Percentiles rank a stretch among this genome's conserved stretches.
phyloP scores from a whole-genome alignment of 2,888 invertebrate species.

The Microctonus aethiopoides region DNA sequence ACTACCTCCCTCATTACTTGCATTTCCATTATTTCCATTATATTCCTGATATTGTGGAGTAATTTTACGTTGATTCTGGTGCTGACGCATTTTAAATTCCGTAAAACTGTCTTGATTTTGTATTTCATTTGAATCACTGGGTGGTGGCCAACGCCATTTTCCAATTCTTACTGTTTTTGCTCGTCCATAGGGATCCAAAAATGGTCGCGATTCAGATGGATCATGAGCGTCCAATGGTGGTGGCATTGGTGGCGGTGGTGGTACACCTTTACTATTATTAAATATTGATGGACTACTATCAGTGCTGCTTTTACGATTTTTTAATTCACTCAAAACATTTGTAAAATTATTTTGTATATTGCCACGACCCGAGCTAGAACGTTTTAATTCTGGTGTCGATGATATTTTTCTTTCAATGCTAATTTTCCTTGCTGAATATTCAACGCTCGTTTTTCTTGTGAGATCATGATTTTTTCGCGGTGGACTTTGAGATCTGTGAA shows the following conservation, averaged over 20 bases:
- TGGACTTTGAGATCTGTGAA: slow-evolving; percentile 67
- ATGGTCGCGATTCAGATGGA: slow-evolving; percentile 84
- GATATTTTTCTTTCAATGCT: slow-evolving; percentile 55
- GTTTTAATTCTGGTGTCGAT: slow-evolving; percentile 48
- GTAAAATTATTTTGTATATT: slow-evolving; percentile 68
- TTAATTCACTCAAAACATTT: slow-evolving; percentile 69
- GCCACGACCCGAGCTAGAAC: slow-evolving; percentile 54
- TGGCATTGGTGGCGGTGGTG: slow-evolving; percentile 91
- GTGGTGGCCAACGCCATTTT: slow-evolving; percentile 95
- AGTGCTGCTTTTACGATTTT: slow-evolving; percentile 67
- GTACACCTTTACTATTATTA: slow-evolving; percentile 64
- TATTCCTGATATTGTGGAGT: slow-evolving; percentile 76
- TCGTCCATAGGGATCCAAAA: slow-evolving; percentile 90
- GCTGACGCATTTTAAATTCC: slow-evolving; percentile 87
- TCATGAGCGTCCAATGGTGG: slow-evolving; percentile 85
- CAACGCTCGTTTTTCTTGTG: slow-evolving; percentile 54
- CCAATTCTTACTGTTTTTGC: slow-evolving; percentile 96
- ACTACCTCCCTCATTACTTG: slow-evolving; percentile 67
- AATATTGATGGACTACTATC: slow-evolving; percentile 56
- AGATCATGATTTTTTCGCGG: slow-evolving; percentile 56
- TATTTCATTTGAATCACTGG: slow-evolving; percentile 75
- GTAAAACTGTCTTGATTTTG: slow-evolving; percentile 84
- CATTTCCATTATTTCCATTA: slow-evolving; percentile 63
- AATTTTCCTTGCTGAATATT: slow-evolving; percentile 56
- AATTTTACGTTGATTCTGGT: slow-evolving; percentile 75